Conservation (phyloP, 2,888 invertebrate genomes). For the Drosophila dives region DNA sequence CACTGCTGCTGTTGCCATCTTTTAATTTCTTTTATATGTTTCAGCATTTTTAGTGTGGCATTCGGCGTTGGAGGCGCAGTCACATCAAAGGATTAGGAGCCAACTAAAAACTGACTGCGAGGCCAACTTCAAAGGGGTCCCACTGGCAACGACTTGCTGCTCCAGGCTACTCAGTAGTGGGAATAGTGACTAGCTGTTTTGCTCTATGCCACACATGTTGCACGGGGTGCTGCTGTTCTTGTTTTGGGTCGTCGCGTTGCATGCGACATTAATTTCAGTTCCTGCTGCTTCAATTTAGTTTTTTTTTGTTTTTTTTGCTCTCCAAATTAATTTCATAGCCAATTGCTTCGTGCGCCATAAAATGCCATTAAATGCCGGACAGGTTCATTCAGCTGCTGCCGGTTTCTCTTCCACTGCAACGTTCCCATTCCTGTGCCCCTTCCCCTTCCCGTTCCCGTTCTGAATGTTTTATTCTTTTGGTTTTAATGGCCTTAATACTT, state of each 20-base stretch:
- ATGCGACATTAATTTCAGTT: slow-evolving; percentile 79
- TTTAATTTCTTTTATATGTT: slow-evolving; percentile 28
- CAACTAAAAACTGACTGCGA: slow-evolving; percentile 31
- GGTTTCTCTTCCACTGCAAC: background rate
- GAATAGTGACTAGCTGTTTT: slow-evolving; percentile 12
- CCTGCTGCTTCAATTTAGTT: slow-evolving; percentile 21
- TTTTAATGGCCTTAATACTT: slow-evolving; percentile 55
- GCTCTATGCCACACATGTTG: slow-evolving; percentile 56
- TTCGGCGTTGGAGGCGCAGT: slow-evolving; percentile 28
- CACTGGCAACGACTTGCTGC: slow-evolving; percentile 24
- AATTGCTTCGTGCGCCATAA: slow-evolving; percentile 72
- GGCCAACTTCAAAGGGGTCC: slow-evolving; percentile 54
- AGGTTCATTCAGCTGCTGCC: slow-evolving; percentile 37
- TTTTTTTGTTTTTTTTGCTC: slow-evolving; percentile 36
- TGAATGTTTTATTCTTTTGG: slow-evolving; percentile 25
- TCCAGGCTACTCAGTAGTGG: slow-evolving; percentile 23
- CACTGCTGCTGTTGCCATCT: slow-evolving; percentile 26
- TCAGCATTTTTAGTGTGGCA: slow-evolving; percentile 11
- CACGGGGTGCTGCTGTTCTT: slow-evolving; percentile 10
- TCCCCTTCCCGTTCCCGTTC: background rate
- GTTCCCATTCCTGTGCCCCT: background rate
- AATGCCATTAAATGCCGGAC: slow-evolving; percentile 58
- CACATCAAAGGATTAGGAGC: slow-evolving; percentile 49
- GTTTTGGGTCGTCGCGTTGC: slow-evolving; percentile 59
- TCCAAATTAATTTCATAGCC: slow-evolving; percentile 77